Evolutionary conservation across 1,140 invertebrate species (phyloP).

Genomic region (Drosophila equinoxialis): DNA sequence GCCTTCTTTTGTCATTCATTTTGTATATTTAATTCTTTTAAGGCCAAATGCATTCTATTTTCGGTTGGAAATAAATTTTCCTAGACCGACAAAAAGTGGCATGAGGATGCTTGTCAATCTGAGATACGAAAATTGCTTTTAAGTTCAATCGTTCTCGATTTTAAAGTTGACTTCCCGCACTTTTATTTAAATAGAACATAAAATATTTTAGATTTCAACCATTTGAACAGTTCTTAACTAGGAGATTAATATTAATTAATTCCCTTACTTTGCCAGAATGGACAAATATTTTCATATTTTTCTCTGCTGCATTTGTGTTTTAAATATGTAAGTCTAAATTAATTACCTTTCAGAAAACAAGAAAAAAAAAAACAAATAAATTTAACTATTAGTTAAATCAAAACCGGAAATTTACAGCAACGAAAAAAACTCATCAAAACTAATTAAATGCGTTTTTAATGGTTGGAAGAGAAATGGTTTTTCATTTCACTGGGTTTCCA

Average conservation of each 20-base stretch:
- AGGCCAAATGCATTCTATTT: constrained; percentile 14
- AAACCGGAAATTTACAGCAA: constrained; percentile 18
- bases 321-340: not conserved
- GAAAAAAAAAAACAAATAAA: constrained; percentile 9
- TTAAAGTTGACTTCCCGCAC: not conserved
- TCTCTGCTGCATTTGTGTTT: not conserved
- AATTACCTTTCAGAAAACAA: not conserved
- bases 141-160: no score
- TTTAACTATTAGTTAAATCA: constrained; percentile 12
- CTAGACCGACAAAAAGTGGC: not conserved
- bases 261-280: no score
- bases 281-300: no score
- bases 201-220: not conserved
- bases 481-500: constrained; percentile 1
- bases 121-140: not conserved
- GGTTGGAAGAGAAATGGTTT: not conserved
- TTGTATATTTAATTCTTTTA: constrained; percentile 13
- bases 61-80: constrained; percentile 5
- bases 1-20: not conserved
- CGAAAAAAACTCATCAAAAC: constrained; percentile 52
- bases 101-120: not conserved
- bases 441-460: constrained; percentile 67
- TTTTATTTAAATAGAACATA: not conserved
- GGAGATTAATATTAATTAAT: no score
- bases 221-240: no score